Percentiles rank a stretch among this genome's conserved stretches.
phyloP scores from a whole-genome alignment of 2,888 invertebrate species.

The Heterodera filipjevi region DNA sequence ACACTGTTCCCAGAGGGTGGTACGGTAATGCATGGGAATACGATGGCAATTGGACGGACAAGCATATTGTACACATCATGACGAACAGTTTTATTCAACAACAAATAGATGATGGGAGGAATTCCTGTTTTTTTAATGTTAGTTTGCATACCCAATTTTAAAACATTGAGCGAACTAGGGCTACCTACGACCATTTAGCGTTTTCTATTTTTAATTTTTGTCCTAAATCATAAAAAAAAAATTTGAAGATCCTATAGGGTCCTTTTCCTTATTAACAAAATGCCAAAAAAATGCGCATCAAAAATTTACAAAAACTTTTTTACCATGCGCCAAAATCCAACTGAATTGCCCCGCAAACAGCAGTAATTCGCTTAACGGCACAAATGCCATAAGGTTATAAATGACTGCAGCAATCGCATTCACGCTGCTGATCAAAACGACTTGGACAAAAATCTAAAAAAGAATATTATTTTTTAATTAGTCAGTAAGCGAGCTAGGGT shows the following conservation, averaged over 20 bases:
- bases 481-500: too few species aligned
- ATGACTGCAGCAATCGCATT: neutral
- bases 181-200: too few species aligned
- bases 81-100: conserved; percentile 16
- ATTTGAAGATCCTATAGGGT: too few species aligned
- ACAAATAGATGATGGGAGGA: conserved; percentile 21
- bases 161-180: too few species aligned
- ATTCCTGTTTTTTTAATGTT: too few species aligned
- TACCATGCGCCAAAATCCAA: neutral
- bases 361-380: neutral
- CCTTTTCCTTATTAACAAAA: too few species aligned
- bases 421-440: neutral
- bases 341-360: neutral
- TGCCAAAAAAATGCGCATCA: too few species aligned
- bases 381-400: neutral
- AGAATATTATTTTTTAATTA: neutral
- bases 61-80: conserved; percentile 12
- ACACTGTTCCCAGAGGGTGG: too few species aligned
- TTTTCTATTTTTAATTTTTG: too few species aligned
- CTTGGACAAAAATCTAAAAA: neutral
- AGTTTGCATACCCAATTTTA: too few species aligned
- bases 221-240: too few species aligned
- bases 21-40: neutral
- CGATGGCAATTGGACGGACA: neutral
- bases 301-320: too few species aligned